Evolutionary conservation across 2,888 invertebrate species (phyloP).

Genomic region (Monochamus alternatus): DNA sequence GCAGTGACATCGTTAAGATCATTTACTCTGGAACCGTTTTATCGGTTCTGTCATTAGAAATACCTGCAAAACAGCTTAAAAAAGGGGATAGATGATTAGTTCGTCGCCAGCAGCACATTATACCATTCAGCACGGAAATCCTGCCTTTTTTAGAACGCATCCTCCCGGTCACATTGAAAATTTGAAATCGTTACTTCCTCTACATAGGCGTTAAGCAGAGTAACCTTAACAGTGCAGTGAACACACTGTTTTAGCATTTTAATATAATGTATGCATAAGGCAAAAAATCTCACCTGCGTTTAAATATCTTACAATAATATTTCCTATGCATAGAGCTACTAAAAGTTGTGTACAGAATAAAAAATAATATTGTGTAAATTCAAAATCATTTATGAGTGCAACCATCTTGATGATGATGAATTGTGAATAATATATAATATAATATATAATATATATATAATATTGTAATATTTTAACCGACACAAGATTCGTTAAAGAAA

Average conservation of each 20-base stretch:
- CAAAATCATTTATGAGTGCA: no score
- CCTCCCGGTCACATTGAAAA: conserved; percentile 3
- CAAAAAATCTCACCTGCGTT: no score
- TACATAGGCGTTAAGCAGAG: background rate
- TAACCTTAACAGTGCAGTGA: conserved; percentile 2
- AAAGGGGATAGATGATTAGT: conserved; percentile 10
- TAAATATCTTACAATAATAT: no score
- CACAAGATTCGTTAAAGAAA: no score
- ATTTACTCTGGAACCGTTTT: background rate
- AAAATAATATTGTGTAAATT: no score
- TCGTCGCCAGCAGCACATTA: background rate
- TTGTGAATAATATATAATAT: no score
- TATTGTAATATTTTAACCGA: no score
- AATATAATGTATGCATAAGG: no score
- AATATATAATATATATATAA: no score
- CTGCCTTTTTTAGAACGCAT: conserved; percentile 17
- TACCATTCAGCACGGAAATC: conserved; percentile 23
- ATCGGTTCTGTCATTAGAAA: background rate
- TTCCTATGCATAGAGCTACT: no score
- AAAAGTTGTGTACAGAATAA: no score
- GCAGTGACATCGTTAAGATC: background rate
- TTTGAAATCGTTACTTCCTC: conserved; percentile 27
- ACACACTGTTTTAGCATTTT: background rate
- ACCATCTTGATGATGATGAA: no score
- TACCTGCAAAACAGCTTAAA: conserved; percentile 11